Percentiles rank a stretch among this genome's conserved stretches.
These are phyloP conservation scores for Parochlus steinenii DNA, from an alignment of 2,888 invertebrate species.

Conservation along the genomic window DNA sequence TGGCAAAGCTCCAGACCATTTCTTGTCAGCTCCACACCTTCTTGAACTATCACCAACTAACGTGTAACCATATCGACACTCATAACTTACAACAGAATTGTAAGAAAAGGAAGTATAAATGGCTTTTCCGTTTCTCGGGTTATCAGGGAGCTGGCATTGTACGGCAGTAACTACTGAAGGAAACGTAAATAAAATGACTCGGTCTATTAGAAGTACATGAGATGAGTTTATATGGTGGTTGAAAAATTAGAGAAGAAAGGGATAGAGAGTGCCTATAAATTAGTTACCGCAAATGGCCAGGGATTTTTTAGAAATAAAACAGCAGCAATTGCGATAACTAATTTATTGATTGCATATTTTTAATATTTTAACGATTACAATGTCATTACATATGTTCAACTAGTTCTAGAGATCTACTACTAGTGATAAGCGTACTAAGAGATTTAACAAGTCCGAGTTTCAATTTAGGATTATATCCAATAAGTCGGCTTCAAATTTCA, in stretches of 20 bases:
- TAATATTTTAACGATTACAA: too few relatives aligned
- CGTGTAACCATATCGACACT: constrained; percentile 87
- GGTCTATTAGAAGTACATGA: too few relatives aligned
- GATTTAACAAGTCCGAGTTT: too few relatives aligned
- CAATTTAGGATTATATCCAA: too few relatives aligned
- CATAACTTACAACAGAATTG: constrained; percentile 89
- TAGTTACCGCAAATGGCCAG: constrained; percentile 12
- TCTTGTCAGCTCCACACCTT: constrained; percentile 83
- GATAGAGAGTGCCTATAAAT: constrained; percentile 6
- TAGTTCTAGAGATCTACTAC: too few relatives aligned
- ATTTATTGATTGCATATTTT: constrained; percentile 10
- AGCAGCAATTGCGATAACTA: constrained; percentile 16
- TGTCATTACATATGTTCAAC: too few relatives aligned
- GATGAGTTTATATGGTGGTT: background rate
- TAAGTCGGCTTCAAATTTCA: too few relatives aligned
- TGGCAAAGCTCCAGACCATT: constrained; percentile 88
- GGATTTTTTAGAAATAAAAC: constrained; percentile 15
- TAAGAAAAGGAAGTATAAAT: constrained; percentile 85
- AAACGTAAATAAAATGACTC: background rate
- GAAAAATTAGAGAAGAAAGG: background rate
- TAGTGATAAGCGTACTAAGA: too few relatives aligned
- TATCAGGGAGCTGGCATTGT: constrained; percentile 74
- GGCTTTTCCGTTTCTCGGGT: constrained; percentile 83
- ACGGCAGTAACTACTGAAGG: constrained; percentile 70
- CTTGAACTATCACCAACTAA: constrained; percentile 80